Percentiles rank a stretch among this genome's conserved stretches.
Evolutionary conservation across 2,888 invertebrate species (phyloP).

Genomic region (Leptinotarsa haldemani): DNA sequence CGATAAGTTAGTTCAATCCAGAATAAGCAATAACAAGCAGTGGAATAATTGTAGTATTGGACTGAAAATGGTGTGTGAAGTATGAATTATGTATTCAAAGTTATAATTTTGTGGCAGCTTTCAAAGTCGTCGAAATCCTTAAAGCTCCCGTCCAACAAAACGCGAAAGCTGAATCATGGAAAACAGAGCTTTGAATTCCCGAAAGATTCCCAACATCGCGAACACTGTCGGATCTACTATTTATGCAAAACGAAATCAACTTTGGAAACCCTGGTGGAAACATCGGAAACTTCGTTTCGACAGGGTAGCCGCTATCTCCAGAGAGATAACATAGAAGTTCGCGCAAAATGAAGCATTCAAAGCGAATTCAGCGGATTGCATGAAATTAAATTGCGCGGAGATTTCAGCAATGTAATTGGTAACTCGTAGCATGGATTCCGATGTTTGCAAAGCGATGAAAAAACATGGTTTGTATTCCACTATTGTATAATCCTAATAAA

Average conservation of each 20-base stretch:
- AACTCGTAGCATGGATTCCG: neutral
- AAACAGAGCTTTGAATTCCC: too few species aligned
- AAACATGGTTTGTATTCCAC: neutral
- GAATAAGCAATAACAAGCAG: too few species aligned
- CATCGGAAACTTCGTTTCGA: neutral
- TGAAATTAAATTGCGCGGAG: neutral
- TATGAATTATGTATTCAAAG: too few species aligned
- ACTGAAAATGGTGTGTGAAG: too few species aligned
- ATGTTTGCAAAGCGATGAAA: neutral
- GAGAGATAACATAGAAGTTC: constrained; percentile 1
- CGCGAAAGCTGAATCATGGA: too few species aligned
- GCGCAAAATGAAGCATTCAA: constrained; percentile 9
- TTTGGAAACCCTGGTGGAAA: neutral
- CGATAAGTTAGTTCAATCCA: too few species aligned
- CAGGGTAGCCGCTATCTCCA: neutral
- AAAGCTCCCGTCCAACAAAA: too few species aligned
- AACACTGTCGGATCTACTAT: neutral
- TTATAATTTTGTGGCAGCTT: too few species aligned
- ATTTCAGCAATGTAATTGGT: neutral
- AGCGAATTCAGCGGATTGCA: neutral
- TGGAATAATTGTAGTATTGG: too few species aligned
- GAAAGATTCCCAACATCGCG: too few species aligned
- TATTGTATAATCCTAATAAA: neutral
- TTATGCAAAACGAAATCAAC: constrained; percentile 10
- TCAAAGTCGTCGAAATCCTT: too few species aligned